Base-by-base conservation (phyloP, 2,113 vertebrate genomes). In the Aphyosemion australe region DNA sequence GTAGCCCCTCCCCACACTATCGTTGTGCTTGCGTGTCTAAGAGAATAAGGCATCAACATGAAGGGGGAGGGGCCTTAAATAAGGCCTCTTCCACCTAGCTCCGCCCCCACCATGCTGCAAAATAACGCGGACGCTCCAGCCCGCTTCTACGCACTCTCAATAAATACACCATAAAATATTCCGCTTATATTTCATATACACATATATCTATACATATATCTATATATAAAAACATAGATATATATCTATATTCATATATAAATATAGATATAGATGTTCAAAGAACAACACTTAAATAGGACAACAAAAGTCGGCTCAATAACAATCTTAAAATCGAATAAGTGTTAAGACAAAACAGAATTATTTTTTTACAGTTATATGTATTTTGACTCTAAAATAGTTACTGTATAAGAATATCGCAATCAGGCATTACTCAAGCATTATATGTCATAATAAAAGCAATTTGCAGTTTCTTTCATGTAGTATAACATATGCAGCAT, bases 401-500 rank as follows among this genome's bases (percentile, higher is more conserved):
- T 89, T 93, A 80, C 74, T 41, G 80, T 85, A 86, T 90, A 93
- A 93, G 90, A 92, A 93, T 90, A 92, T 90, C 83, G 83, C 87
- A 83, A 87, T 92, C 92, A 93, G 94, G 93, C 89, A 92, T 94
- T 89, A 90, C 91, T 93, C 92, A 83, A 93, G 92, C 94, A 89
- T 88, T 93, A 92, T 89, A 87, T 92, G 92, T 91, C 84, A 90
- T 92, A 90, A 91, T 91, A 90, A 90, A 93, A 94, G 91, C 93
- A 87, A 85, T 91, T 92, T 93, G 92, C 90, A 92, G 90, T 93
- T 93, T 84, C 76, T 91, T 89, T 93, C 93, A 88, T 93, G 94
- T 89, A 87, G 93, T 85, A 91, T 82, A 90, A 94, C 93, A 91
- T 93, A 93, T 94, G 95, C 94, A 95, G 95, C 95, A 98, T 94